Evolutionary conservation across 2,113 vertebrate genomes (phyloP).

Genomic region (Sciurus niger): DNA sequence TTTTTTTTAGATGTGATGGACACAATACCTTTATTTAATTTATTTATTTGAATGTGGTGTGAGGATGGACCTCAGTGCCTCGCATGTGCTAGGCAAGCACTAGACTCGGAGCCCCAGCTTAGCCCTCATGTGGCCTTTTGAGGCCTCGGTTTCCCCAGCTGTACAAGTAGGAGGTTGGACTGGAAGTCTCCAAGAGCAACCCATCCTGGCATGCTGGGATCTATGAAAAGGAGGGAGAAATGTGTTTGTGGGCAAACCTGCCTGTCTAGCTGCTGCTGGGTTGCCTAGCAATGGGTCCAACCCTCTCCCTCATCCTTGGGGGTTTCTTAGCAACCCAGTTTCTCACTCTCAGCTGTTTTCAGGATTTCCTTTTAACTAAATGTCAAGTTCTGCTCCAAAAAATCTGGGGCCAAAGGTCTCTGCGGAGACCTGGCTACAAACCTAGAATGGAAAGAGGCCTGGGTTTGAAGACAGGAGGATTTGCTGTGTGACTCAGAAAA

Average conservation of each 20-base stretch:
- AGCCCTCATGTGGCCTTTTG: neutral
- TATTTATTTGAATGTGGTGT: too few species aligned
- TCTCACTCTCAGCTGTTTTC: constrained; percentile 63
- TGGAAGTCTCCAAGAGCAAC: neutral
- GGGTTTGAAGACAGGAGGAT: neutral
- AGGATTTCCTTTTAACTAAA: constrained; percentile 77
- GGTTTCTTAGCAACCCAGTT: constrained; percentile 83
- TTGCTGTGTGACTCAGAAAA: constrained; percentile 36
- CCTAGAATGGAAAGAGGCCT: neutral
- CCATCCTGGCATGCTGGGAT: neutral
- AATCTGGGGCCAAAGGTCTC: constrained; percentile 2
- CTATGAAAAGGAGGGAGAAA: neutral
- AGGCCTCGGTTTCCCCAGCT: constrained; percentile 15
- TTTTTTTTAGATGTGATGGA: too few species aligned
- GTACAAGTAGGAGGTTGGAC: neutral
- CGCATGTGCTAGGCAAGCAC: too few species aligned
- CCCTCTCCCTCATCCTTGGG: constrained; percentile 19
- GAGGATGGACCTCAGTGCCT: too few species aligned
- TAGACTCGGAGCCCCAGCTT: too few species aligned
- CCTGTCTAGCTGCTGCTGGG: constrained; percentile 24
- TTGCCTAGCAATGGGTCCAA: constrained; percentile 71
- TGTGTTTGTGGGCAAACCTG: constrained; percentile 36
- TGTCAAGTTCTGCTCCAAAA: constrained; percentile 69
- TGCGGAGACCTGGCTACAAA: constrained; percentile 18
- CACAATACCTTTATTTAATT: too few species aligned